phyloP scores from a whole-genome alignment of 2,797 vertebrate species.

The Falco concolor region DNA sequence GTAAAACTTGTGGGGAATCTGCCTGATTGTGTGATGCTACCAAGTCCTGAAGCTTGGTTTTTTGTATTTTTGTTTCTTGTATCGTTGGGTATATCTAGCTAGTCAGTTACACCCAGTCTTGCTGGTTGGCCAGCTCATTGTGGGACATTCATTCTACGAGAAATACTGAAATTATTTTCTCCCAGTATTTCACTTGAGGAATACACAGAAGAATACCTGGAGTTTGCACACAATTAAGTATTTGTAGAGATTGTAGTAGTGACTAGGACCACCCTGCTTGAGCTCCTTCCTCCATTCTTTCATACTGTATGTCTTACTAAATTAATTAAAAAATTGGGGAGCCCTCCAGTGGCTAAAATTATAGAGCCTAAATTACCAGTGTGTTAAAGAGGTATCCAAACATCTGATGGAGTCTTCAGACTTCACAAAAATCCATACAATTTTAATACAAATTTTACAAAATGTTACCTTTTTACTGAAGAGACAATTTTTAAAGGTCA shows the following conservation, averaged over 20 bases:
- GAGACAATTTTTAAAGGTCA: neutral
- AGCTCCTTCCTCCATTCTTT: neutral
- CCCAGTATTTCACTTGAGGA: neutral
- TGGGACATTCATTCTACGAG: neutral
- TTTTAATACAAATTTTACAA: neutral
- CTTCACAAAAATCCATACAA: neutral
- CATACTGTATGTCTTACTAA: neutral
- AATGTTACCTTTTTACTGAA: neutral
- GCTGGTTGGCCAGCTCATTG: neutral
- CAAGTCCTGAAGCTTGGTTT: neutral
- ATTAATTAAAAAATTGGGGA: conserved; percentile 38
- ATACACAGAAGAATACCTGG: neutral
- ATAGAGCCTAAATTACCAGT: neutral
- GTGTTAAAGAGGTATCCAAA: neutral
- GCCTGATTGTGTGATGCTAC: neutral
- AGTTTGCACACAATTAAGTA: neutral
- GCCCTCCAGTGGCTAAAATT: conserved; percentile 52
- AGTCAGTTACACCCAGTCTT: neutral
- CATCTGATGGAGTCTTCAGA: neutral
- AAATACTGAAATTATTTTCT: neutral
- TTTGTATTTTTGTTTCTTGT: neutral
- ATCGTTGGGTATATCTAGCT: neutral
- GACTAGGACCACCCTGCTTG: neutral
- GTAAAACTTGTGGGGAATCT: neutral
- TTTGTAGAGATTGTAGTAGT: neutral